Base-by-base conservation (phyloP, 1,140 invertebrate species). In the Cheumatopsyche charites region DNA sequence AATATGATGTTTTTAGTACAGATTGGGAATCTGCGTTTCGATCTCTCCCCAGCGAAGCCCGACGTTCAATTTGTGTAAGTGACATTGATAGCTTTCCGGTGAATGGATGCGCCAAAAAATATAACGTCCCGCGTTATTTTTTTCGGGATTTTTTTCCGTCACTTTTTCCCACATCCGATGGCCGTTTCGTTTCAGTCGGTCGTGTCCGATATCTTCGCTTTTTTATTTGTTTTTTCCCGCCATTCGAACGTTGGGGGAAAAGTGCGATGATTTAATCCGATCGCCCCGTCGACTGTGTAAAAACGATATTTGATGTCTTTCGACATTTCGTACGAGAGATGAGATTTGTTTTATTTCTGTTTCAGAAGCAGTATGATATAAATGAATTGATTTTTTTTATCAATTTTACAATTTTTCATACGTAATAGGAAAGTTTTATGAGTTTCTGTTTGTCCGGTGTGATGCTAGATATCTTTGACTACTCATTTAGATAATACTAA, bases 1-100 rank as follows among this genome's bases (percentile, higher is more conserved):
- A n/a, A n/a, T n/a, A n/a, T n/a, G n/a, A n/a, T n/a, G n/a, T n/a
- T n/a, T n/a, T n/a, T n/a, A n/a, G n/a, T n/a, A 58, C 55, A 19
- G 55, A 58, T 58, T 58, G 55, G 25, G 25, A 58, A 58, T 41
- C 62, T n/a, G 42, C 15, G 61, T 71, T 62, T 45, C 62, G 29
- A 77, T 73, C 80, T 78, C 81, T 80, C 29, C 29, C 9, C 29
- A 4, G 9, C 29, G 61, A n/a, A 78, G 79, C 78, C 80, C 79
- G 9, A 36, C 29, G 80, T 81, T 83, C 83, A 83, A 83, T 84
- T 83, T 82, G 77, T 82, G 81, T 82, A 84, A 84, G 82, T 84
- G 83, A 83, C 83, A 84, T 81, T 80, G 82, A 83, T 82, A 82
- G 78, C 80, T 78, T 79, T 71, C 67, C 68, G 70, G 65, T 72